Evolutionary conservation across 1,140 invertebrate species (phyloP), one percentile per base, ranked within the genome.

Genomic region (Drosophila mauritiana): DNA sequence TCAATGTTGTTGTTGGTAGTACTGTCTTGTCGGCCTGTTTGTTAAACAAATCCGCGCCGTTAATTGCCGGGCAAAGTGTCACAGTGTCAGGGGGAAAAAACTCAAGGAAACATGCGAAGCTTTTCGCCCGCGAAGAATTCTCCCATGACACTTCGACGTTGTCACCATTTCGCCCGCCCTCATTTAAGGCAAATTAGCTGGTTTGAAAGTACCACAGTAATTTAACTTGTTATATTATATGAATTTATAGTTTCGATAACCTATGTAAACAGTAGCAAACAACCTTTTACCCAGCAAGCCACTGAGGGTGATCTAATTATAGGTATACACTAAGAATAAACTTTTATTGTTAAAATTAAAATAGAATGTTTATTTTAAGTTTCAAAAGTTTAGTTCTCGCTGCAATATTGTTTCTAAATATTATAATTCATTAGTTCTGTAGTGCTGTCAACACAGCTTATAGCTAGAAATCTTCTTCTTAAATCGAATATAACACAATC

Each of bases 1-100:
- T 8, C 45, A 25, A 25, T 48, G 25, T 46, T 39, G 31, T 25
- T 57, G 46, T 45, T 76, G 46, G 27, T 48, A 45, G 46, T 63
- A 52, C 61, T 52, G 64, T 37, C 51, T 78, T 78, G 74, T 78
- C 56, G 45, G 70, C 46, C 84, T 83, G 84, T 86, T 89, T 86
- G 83, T 86, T 86, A 89, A 86, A 88, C 84, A 86, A 86, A 86
- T 86, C 84, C 83, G 62, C 22, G 67, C 58, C 84, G 82, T 85
- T 85, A 85, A 89, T 89, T 88, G 83, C 74, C 70, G 67, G 67
- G 63, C 67, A 73, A 88, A 89, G 83, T 89, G 83, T 78, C 82
- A 85, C 77, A 78, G 69, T 42, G 57, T 56, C 36, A 43, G 39
- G 39, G 36, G 39, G 39, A 48, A 55, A 61, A 36, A 61, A 59